Evolutionary conservation across 2,113 vertebrate genomes (phyloP).

Genomic region (Rhizomys pruinosus): DNA sequence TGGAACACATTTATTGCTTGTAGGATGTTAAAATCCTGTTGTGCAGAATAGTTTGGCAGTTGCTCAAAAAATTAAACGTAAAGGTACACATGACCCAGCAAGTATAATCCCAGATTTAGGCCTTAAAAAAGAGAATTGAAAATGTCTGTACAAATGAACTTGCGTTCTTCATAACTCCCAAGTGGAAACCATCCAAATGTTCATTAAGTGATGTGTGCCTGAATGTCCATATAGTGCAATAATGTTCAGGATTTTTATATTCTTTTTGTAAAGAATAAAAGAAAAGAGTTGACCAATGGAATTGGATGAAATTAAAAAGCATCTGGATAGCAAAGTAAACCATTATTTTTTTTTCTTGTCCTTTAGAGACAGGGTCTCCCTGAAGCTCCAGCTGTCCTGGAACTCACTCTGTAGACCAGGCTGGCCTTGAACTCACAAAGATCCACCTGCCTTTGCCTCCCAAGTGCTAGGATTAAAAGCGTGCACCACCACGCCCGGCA

Average conservation of each 20-base stretch:
- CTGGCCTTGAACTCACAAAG: no score
- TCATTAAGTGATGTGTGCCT: not conserved
- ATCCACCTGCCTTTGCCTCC: no score
- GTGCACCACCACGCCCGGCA: no score
- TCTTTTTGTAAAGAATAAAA: not conserved
- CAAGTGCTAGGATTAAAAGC: no score
- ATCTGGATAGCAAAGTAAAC: not conserved
- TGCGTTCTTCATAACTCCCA: not conserved
- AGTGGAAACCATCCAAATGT: not conserved
- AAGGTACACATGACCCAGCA: not conserved
- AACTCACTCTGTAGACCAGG: no score
- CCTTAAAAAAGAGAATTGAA: not conserved
- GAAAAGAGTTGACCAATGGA: not conserved
- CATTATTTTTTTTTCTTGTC: no score
- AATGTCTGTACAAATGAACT: not conserved
- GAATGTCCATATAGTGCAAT: not conserved
- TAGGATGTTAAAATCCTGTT: not conserved
- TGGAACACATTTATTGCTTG: not conserved
- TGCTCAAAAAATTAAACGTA: not conserved
- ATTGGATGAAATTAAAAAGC: not conserved
- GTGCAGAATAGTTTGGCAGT: not conserved
- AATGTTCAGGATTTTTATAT: not conserved
- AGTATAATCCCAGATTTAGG: not conserved
- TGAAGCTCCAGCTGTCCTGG: no score
- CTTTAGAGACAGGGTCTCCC: no score